Evolutionary conservation across 2,113 vertebrate genomes (phyloP), one percentile per base, ranked within the genome.

Genomic region (Callaeas wilsoni): DNA sequence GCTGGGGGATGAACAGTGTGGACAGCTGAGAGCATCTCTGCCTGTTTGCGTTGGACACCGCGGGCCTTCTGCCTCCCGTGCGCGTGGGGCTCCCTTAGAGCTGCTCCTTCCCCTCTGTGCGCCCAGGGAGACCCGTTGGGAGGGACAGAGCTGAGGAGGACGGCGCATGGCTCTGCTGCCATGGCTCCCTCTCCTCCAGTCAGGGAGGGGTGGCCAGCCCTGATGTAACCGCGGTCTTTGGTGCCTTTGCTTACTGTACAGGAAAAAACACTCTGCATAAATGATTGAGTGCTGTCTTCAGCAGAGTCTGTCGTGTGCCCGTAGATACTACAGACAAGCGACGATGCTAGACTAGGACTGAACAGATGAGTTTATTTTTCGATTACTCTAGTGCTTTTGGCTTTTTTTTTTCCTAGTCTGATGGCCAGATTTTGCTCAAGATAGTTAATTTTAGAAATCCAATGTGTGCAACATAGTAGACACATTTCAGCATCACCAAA

Each of bases 41-140:
- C 47, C 35, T 26, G 7, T 16, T 73, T 5, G 0, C n/a, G 62
- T 17, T 6, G 6, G 44, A 15, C 21, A n/a, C 9, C 35, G 25
- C 30, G 33, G 63, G 55, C 12, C 50, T 30, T 27, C 33, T 32
- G 27, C 11, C 32, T 50, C 35, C 15, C 0, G 0, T 29, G 41
- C 47, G 6, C 12, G 3, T 44, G 79, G 35, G 16, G 29, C 8
- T 4, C 12, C 47, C 27, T 15, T 10, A 13, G 47, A 68, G 49
- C 44, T 44, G 41, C 70, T 68, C 42, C 70, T 39, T 42, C 41
- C 15, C 18, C 60, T 17, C 44, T 39, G 25, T 56, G 10, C 14
- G 6, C 8, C 16, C 33, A 19, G 50, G 37, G 27, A 42, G 57
- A n/a, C 20, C 18, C 67, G 16, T 16, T 3, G 3, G 41, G 47